These are phyloP conservation scores for Dissostichus mawsoni DNA, from an alignment of 2,113 vertebrate genomes.

Conservation along the genomic window DNA sequence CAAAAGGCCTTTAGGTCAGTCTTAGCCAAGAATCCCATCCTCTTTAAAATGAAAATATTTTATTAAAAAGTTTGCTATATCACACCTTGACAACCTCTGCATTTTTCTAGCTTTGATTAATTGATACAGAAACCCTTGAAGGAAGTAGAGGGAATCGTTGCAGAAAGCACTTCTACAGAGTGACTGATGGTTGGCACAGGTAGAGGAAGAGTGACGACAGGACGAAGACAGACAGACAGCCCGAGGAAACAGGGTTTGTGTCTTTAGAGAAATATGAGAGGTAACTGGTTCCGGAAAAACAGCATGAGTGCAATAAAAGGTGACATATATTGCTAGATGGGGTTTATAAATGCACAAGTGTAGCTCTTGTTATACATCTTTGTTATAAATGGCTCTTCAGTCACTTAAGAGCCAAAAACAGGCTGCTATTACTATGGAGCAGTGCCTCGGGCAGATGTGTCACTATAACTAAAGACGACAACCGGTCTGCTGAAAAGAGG, in stretches of 20 bases:
- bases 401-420: conserved; percentile 38
- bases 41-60: background rate
- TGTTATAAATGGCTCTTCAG: conserved; percentile 45
- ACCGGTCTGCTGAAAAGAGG: conserved; percentile 57
- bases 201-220: background rate
- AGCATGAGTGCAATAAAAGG: conserved; percentile 25
- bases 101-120: background rate
- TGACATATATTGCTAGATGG: conserved; percentile 24
- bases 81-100: background rate
- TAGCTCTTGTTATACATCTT: conserved; percentile 34
- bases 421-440: conserved; percentile 39
- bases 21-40: background rate
- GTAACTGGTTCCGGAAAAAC: conserved; percentile 7
- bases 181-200: background rate
- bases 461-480: conserved; percentile 64
- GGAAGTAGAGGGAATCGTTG: background rate
- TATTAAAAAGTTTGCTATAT: conserved; percentile 13
- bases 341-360: conserved; percentile 43
- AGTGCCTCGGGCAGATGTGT: conserved; percentile 46
- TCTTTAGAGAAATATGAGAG: conserved; percentile 14
- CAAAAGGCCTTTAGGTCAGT: background rate
- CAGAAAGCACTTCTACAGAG: background rate
- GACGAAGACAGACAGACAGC: background rate
- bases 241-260: background rate
- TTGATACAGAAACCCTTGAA: conserved; percentile 5